A percentile compares a stretch with the other conserved stretches of the same genome.
Conservation (phyloP, 2,113 vertebrate genomes). For the Ochotona princeps region DNA sequence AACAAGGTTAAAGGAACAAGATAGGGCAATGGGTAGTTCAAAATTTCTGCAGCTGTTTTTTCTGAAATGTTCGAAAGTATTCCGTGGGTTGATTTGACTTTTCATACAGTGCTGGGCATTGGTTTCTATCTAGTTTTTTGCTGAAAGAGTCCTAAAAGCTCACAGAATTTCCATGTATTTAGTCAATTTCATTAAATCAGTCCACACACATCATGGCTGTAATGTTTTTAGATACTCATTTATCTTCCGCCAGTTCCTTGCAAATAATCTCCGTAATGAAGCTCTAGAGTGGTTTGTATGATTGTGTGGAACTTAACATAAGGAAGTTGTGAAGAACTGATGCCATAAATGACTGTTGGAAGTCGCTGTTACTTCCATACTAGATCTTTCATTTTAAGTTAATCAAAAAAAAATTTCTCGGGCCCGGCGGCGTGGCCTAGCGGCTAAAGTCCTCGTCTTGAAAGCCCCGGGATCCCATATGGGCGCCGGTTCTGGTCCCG, state of each 20-base stretch:
- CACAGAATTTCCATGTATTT: constrained; percentile 3
- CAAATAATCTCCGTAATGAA: not conserved
- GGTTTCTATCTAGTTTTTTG: not conserved
- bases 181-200: not conserved
- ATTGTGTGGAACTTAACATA: not conserved
- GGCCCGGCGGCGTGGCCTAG: no score
- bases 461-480: no score
- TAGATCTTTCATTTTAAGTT: not conserved
- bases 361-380: not conserved
- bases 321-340: not conserved
- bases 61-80: not conserved
- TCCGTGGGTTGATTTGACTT: not conserved
- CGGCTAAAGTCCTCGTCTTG: no score
- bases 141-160: not conserved
- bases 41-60: not conserved
- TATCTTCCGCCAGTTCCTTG: not conserved
- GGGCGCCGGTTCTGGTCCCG: no score
- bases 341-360: not conserved
- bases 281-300: not conserved
- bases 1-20: not conserved
- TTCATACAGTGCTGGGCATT: not conserved
- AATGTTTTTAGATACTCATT: not conserved
- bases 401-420: no score
- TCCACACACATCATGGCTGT: not conserved
- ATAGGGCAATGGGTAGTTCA: not conserved